Conservation (phyloP, 2,888 invertebrate genomes). For the Ptychoptera albimana region DNA sequence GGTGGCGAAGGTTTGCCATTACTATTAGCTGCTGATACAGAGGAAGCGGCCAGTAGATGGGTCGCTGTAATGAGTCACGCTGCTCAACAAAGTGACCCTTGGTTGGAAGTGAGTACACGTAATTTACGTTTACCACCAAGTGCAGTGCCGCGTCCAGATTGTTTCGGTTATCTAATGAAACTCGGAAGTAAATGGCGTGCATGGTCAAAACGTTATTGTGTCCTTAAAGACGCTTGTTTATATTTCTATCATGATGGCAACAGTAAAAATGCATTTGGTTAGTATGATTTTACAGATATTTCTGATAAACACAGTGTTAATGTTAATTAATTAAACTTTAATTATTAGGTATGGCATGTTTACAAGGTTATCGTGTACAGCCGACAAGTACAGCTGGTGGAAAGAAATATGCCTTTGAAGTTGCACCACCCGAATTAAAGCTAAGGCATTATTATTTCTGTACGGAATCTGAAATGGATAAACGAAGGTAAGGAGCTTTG, state of each 20-base stretch:
- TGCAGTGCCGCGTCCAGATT: constrained; percentile 69
- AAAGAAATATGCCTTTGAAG: constrained; percentile 81
- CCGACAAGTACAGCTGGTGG: constrained; percentile 61
- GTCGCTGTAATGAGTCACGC: constrained; percentile 61
- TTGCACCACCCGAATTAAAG: constrained; percentile 73
- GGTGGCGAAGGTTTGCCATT: constrained; percentile 54
- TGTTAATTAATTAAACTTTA: constrained; percentile 4
- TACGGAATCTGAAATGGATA: constrained; percentile 88
- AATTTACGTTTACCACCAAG: constrained; percentile 69
- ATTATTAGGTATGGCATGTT: constrained; percentile 68
- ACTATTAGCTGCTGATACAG: constrained; percentile 65
- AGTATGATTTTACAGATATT: constrained; percentile 14
- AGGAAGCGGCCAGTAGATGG: constrained; percentile 60
- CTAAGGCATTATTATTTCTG: constrained; percentile 84
- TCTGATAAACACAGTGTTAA: neutral
- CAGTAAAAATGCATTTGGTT: constrained; percentile 78
- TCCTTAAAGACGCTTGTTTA: constrained; percentile 85
- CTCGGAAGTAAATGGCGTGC: constrained; percentile 72
- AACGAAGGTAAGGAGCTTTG: constrained; percentile 54
- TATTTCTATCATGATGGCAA: constrained; percentile 85
- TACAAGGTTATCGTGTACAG: constrained; percentile 88
- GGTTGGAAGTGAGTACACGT: constrained; percentile 55
- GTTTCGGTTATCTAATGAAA: constrained; percentile 84
- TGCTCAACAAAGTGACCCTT: constrained; percentile 52
- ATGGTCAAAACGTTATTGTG: constrained; percentile 86